phyloP scores from a whole-genome alignment of 1,140 invertebrate species.

The Kradibia gibbosae region DNA sequence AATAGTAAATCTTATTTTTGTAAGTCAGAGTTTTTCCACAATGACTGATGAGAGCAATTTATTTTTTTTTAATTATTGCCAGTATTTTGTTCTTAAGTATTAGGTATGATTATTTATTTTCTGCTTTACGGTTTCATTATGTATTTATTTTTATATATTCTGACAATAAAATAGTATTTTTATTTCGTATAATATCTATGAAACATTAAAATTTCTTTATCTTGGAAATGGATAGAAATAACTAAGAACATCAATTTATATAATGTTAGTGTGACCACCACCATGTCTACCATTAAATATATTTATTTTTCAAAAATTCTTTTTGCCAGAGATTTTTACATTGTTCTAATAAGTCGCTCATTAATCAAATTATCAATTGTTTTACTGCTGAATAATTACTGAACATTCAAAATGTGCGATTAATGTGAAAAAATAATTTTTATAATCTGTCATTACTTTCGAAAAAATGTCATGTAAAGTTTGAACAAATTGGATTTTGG shows the following conservation, averaged over 20 bases:
- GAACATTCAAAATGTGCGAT: neutral
- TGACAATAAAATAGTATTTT: constrained; percentile 6
- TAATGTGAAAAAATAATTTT: too few relatives aligned
- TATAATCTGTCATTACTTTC: neutral
- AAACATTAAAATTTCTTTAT: neutral
- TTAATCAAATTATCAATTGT: neutral
- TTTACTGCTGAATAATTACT: neutral
- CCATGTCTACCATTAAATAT: constrained; percentile 44
- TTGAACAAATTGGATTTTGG: neutral
- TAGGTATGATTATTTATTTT: neutral
- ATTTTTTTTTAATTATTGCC: constrained; percentile 2
- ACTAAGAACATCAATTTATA: neutral
- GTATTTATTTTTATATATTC: neutral
- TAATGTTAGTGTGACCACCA: constrained; percentile 45
- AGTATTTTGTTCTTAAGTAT: constrained; percentile 25
- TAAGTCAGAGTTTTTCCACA: constrained; percentile 12
- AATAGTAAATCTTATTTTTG: neutral
- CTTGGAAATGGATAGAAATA: neutral
- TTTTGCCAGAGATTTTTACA: neutral
- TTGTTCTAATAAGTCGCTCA: constrained; percentile 17
- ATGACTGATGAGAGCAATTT: constrained; percentile 22
- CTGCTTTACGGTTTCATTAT: neutral
- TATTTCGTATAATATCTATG: neutral
- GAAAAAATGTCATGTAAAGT: constrained; percentile 44
- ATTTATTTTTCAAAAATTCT: neutral